phyloP scores from a whole-genome alignment of 2,888 invertebrate species.

The Caenorhabditis sp. region DNA sequence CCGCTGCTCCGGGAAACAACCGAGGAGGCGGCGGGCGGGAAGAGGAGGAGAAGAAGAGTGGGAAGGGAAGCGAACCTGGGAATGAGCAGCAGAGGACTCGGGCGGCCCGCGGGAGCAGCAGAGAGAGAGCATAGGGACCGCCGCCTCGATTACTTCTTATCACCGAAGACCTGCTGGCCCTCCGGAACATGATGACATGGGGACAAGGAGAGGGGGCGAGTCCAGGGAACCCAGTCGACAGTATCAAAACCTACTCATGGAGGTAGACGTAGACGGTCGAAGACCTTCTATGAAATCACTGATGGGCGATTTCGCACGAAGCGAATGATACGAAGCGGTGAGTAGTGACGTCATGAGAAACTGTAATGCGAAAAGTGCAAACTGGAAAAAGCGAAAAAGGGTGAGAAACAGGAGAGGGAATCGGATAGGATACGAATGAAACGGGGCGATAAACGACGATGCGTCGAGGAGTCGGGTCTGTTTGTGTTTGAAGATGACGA shows the following conservation, averaged over 20 bases:
- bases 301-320: conserved; percentile 53
- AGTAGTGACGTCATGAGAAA: conserved; percentile 55
- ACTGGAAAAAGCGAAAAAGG: neutral
- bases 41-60: conserved; percentile 3
- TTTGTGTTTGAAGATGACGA: conserved; percentile 51
- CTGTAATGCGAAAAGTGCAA: neutral
- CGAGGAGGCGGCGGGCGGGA: conserved; percentile 26
- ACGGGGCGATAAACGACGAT: conserved; percentile 28
- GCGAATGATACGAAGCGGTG: conserved; percentile 59
- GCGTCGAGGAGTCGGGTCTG: conserved; percentile 21
- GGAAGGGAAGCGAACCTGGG: conserved; percentile 28
- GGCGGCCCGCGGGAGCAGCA: conserved; percentile 41
- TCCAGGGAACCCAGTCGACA: neutral
- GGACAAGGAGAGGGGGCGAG: neutral
- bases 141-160: conserved; percentile 37
- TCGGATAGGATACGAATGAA: neutral
- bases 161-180: neutral
- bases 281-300: conserved; percentile 35
- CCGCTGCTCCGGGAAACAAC: conserved; percentile 46
- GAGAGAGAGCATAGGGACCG: conserved; percentile 35
- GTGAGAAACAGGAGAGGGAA: conserved; percentile 21
- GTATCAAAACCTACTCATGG: conserved; percentile 27
- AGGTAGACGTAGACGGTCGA: conserved; percentile 46
- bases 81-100: conserved; percentile 35
- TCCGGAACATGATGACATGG: neutral